Evolutionary conservation across 2,888 invertebrate species (phyloP), one percentile per base, ranked within the genome.

Genomic region (Sesia apiformis): DNA sequence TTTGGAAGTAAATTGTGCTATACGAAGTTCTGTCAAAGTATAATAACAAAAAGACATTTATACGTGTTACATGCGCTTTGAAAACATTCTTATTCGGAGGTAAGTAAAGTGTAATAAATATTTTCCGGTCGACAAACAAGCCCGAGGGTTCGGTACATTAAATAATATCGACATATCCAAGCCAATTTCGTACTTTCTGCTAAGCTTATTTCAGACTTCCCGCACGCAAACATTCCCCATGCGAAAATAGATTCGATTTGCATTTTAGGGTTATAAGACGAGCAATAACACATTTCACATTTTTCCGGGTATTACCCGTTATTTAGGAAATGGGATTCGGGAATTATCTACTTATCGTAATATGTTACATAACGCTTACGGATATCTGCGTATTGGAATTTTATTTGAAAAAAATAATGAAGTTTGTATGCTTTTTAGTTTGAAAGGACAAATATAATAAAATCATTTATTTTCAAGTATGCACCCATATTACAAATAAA

Each of bases 121-220:
- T 82, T 80, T 82, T 82, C 78, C 80, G 78, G 74, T 76, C 76
- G 74, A 79, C 79, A 82, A 81, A 81, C 76, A 82, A 75, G 74
- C 77, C 78, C 71, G 69, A 67, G 76, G 74, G 75, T 67, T 69
- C 74, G 78, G 71, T 78, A 83, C 81, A 81, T 85, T 84, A 83
- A 84, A 82, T 85, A 82, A 83, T 82, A 84, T 84, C 81, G 82
- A 82, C 82, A 78, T 80, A 84, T 81, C 79, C 76, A 69, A 80
- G 82, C 81, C 85, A 83, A 84, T 85, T 82, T 78, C 78, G 74
- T 77, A 77, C 78, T 81, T 80, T 76, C 74, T 76, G 72, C 74
- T 80, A 80, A 83, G 81, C 84, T 82, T 77, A 83, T 84, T 84
- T 75, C 76, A 76, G 78, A 76, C 74, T 79, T 77, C 69, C 76